These are phyloP conservation scores for Gracilinanus agilis DNA, from an alignment of 2,113 vertebrate genomes.

Conservation along the genomic window DNA sequence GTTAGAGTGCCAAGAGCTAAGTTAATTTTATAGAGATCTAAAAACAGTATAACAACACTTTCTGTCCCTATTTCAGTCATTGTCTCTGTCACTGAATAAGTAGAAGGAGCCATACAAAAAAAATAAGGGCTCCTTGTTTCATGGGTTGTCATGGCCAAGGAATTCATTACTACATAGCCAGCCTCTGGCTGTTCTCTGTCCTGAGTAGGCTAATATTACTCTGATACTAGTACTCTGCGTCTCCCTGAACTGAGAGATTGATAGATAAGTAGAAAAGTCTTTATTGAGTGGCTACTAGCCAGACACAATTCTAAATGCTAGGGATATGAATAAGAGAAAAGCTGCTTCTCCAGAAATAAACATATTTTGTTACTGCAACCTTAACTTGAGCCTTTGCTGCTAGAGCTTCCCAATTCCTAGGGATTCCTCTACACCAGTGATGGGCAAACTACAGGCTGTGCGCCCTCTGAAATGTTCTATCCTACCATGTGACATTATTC, in stretches of 20 bases:
- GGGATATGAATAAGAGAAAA: no score
- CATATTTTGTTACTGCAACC: not conserved
- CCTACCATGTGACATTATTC: no score
- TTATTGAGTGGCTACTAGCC: not conserved
- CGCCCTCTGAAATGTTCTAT: no score
- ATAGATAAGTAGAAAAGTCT: not conserved
- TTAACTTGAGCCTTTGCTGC: not conserved
- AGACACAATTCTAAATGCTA: no score
- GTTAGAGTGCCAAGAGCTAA: not conserved
- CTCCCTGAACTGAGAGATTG: not conserved
- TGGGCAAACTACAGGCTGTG: no score
- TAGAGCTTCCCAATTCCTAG: not conserved
- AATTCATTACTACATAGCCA: not conserved
- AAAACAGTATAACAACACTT: not conserved
- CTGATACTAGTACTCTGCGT: not conserved
- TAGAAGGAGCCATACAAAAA: not conserved
- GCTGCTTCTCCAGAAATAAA: not conserved
- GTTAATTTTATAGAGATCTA: not conserved
- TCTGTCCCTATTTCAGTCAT: not conserved
- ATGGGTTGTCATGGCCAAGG: not conserved
- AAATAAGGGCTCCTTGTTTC: not conserved
- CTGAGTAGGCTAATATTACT: not conserved
- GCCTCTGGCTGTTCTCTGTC: not conserved
- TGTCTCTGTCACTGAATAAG: not conserved
- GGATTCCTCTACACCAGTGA: not conserved